Percentiles rank a stretch among this genome's conserved stretches.
These are phyloP conservation scores for Hypolimnas misippus DNA, from an alignment of 2,888 invertebrate species.

Conservation along the genomic window DNA sequence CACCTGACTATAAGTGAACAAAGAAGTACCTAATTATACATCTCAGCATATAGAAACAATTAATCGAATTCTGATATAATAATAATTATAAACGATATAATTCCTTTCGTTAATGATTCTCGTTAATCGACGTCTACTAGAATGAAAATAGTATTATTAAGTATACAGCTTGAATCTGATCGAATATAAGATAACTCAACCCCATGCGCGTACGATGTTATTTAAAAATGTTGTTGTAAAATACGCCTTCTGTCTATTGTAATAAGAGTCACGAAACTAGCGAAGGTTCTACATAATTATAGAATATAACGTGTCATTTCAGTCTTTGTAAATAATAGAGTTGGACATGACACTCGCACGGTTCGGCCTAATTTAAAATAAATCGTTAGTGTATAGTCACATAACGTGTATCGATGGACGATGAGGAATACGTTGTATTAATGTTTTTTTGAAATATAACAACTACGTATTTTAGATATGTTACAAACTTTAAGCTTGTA, in stretches of 20 bases:
- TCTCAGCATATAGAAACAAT: too few relatives aligned
- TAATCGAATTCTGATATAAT: conserved; percentile 19
- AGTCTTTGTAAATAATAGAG: conserved; percentile 66
- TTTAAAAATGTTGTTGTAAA: neutral
- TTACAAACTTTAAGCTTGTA: too few relatives aligned
- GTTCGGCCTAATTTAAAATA: conserved; percentile 42
- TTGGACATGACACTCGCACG: conserved; percentile 52
- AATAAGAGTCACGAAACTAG: conserved; percentile 9
- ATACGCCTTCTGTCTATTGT: neutral
- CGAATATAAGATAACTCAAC: conserved; percentile 58
- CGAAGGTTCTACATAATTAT: conserved; percentile 56
- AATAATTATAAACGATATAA: conserved; percentile 22
- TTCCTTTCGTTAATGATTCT: conserved; percentile 31
- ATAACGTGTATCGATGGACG: neutral
- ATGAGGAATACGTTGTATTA: too few relatives aligned
- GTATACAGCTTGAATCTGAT: conserved; percentile 56
- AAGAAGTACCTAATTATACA: too few relatives aligned
- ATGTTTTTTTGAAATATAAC: too few relatives aligned
- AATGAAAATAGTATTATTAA: conserved; percentile 41
- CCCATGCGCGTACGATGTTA: conserved; percentile 42
- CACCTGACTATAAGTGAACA: too few relatives aligned
- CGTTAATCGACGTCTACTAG: conserved; percentile 37
- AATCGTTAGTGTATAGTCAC: conserved; percentile 32
- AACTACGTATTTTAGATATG: too few relatives aligned
- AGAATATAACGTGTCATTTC: conserved; percentile 70